Evolutionary conservation across 2,888 invertebrate genomes (phyloP).

Genomic region (Nesidiocoris tenuis): DNA sequence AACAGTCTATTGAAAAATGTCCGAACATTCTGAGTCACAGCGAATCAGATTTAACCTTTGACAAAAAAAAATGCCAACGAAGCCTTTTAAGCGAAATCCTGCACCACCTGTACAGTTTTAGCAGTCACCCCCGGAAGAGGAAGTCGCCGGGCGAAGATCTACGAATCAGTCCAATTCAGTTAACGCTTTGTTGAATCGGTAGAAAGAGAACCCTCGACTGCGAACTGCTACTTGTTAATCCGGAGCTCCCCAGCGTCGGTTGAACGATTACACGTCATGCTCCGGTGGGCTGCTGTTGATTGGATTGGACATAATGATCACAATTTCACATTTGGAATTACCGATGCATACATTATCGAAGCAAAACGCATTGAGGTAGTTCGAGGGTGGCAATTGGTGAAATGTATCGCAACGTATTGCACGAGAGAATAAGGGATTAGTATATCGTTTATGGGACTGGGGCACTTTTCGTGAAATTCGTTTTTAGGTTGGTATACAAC

Average conservation of each 20-base stretch:
- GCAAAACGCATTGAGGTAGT: too few species aligned
- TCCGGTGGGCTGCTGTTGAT: not conserved
- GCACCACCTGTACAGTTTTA: not conserved
- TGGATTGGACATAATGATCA: not conserved
- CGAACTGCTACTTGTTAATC: not conserved
- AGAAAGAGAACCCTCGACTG: not conserved
- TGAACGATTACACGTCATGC: not conserved
- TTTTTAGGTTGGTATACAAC: too few species aligned
- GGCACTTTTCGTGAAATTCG: too few species aligned
- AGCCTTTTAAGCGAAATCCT: not conserved
- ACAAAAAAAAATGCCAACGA: slow-evolving; percentile 8
- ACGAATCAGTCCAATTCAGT: not conserved
- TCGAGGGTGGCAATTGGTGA: too few species aligned
- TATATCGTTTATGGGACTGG: too few species aligned
- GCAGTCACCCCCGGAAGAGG: not conserved
- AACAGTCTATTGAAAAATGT: too few species aligned
- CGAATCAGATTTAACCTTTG: slow-evolving; percentile 35
- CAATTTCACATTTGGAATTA: not conserved
- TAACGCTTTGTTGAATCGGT: not conserved
- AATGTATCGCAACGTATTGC: too few species aligned
- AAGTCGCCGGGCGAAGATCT: not conserved
- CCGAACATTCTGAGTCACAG: too few species aligned
- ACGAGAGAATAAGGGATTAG: too few species aligned
- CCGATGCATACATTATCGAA: not conserved
- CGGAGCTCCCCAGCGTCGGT: not conserved